Evolutionary conservation across 2,888 invertebrate species (phyloP), one percentile per base, ranked within the genome.

Genomic region (Ormyrus rosae): DNA sequence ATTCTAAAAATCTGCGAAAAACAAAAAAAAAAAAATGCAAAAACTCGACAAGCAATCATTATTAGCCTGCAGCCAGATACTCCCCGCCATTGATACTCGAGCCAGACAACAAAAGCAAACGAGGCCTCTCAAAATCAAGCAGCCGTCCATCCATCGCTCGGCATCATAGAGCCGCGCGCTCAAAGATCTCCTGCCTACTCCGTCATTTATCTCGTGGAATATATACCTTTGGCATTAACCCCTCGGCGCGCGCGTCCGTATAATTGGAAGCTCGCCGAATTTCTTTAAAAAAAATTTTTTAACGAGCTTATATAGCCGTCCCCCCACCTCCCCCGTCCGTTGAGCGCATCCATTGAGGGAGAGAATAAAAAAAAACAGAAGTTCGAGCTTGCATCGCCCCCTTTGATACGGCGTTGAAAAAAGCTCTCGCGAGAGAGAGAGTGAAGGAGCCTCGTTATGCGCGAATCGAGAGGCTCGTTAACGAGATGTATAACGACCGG

Each of bases 401-500:
- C 34, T 34, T 34, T 34, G 34, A 34, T 34, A 34, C 34, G 4
- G 34, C 34, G 34, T 34, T 34, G 34, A 34, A 34, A 34, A 34
- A 34, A 34, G 34, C 34, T 34, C 34, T 34, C 4, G 63, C 10
- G 65, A 61, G 19, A 53, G 11, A 46, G 67, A 65, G 51, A n/a
- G 60, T 2, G 9, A 34, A 55, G 61, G 53, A 67, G 67, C 13
- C 67, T 68, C 75, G 74, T 78, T 73, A 74, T 69, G 46, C 70
- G 56, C 67, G 71, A 80, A 80, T 82, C 80, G 80, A 82, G 80
- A 80, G 76, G 78, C 81, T 78, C 78, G 82, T 78, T 82, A 81
- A 82, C 81, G 81, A 81, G 81, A 82, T 82, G 78, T 67, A 71
- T 65, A 78, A 78, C 78, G 78, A 78, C 73, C 68, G 51, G 48